Percentiles rank a stretch among this genome's conserved stretches.
Conservation (phyloP, 2,888 invertebrate genomes). For the Folsomia manolachei region DNA sequence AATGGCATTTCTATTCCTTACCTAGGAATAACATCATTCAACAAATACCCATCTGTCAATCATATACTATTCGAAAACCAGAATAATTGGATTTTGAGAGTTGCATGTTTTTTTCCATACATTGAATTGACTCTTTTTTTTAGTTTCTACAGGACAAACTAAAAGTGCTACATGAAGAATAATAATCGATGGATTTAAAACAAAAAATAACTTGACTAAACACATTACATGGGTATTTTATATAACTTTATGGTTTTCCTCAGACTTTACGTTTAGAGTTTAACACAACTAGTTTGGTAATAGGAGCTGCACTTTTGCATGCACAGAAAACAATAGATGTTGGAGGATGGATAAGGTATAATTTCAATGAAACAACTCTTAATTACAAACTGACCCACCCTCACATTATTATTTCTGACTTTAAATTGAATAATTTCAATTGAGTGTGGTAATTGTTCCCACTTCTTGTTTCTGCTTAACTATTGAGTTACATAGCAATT, state of each 20-base stretch:
- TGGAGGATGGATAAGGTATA: no score
- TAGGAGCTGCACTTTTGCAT: neutral
- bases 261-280: neutral
- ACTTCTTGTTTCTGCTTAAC: neutral
- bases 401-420: neutral
- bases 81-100: no score
- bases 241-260: neutral
- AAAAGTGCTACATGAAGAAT: neutral
- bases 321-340: no score
- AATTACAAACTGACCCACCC: neutral
- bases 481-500: no score
- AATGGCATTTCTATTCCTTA: neutral
- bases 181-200: neutral
- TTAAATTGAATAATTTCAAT: slow-evolving; percentile 2
- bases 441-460: slow-evolving; percentile 7
- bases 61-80: no score
- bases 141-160: no score
- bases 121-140: no score
- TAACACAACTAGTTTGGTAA: neutral
- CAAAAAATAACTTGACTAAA: neutral
- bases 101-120: no score
- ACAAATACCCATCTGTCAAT: no score
- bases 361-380: no score
- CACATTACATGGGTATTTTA: neutral
- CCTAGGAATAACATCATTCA: no score